Evolutionary conservation across 2,797 vertebrate species (phyloP).

Genomic region (Emys orbicularis): DNA sequence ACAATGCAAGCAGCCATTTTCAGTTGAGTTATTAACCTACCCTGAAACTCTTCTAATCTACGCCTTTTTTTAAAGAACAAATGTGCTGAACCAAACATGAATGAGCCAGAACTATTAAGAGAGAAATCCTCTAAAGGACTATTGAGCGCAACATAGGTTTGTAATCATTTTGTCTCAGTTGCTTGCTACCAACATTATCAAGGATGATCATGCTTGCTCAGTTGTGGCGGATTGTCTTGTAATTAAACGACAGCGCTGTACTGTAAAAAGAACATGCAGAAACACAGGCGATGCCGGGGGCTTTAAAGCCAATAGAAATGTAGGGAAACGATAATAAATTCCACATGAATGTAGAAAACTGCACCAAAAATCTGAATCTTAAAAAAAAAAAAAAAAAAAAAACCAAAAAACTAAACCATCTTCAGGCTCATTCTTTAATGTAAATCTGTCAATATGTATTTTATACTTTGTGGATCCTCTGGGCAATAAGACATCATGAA

Average conservation of each 20-base stretch:
- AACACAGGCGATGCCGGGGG: slow-evolving; percentile 70
- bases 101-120: slow-evolving; percentile 81
- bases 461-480: accelerated
- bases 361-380: slow-evolving; percentile 31
- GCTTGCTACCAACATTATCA: slow-evolving; percentile 77
- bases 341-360: slow-evolving; percentile 65
- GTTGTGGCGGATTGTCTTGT: slow-evolving; percentile 74
- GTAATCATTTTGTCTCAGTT: slow-evolving; percentile 81
- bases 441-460: background rate
- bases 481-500: background rate
- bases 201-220: slow-evolving; percentile 76
- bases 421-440: background rate
- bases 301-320: slow-evolving; percentile 65
- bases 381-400: background rate
- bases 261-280: slow-evolving; percentile 70
- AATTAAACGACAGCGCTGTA: slow-evolving; percentile 75
- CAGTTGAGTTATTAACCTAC: slow-evolving; percentile 86
- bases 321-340: slow-evolving; percentile 45
- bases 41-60: slow-evolving; percentile 84
- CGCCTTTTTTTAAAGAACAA: slow-evolving; percentile 82
- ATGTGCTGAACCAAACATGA: slow-evolving; percentile 83
- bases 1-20: slow-evolving; percentile 85
- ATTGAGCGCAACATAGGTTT: slow-evolving; percentile 80
- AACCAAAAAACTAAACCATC: background rate
- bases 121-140: slow-evolving; percentile 82